Percentiles rank a stretch among this genome's conserved stretches.
Conservation (phyloP, 1,140 invertebrate species). For the Oncopeltus fasciatus region DNA sequence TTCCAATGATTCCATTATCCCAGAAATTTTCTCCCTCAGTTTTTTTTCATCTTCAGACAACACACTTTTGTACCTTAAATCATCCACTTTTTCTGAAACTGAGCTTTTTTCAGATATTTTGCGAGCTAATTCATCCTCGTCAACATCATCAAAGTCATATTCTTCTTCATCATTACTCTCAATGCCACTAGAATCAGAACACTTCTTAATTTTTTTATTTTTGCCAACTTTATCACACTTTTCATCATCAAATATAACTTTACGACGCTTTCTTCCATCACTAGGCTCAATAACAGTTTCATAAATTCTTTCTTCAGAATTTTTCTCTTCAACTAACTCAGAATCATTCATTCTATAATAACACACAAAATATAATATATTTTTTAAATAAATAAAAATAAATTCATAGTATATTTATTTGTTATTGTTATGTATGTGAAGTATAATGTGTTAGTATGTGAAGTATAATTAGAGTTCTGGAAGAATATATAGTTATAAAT, state of each 20-base stretch:
- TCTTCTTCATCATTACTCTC: constrained; percentile 10
- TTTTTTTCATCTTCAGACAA: constrained; percentile 31
- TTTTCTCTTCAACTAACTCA: no score
- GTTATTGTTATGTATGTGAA: no score
- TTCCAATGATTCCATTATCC: neutral
- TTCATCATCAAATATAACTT: constrained; percentile 36
- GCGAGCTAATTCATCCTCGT: constrained; percentile 15
- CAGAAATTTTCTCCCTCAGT: constrained; percentile 27
- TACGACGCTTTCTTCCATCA: constrained; percentile 36
- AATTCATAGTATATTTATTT: no score
- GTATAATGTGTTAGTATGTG: no score
- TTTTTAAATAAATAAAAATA: no score
- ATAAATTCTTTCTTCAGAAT: constrained; percentile 2
- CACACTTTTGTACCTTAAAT: constrained; percentile 26
- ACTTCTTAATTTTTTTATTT: constrained; percentile 11
- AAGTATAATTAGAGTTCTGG: no score
- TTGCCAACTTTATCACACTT: constrained; percentile 30
- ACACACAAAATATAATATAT: no score
- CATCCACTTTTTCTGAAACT: neutral
- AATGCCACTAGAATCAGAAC: neutral
- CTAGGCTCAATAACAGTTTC: constrained; percentile 9
- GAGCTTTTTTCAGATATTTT: neutral
- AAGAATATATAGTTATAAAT: no score
- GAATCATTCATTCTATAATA: no score
- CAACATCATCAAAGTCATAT: constrained; percentile 28